Conservation (phyloP, 2,797 vertebrate species). For the Galagoides demidoff region DNA sequence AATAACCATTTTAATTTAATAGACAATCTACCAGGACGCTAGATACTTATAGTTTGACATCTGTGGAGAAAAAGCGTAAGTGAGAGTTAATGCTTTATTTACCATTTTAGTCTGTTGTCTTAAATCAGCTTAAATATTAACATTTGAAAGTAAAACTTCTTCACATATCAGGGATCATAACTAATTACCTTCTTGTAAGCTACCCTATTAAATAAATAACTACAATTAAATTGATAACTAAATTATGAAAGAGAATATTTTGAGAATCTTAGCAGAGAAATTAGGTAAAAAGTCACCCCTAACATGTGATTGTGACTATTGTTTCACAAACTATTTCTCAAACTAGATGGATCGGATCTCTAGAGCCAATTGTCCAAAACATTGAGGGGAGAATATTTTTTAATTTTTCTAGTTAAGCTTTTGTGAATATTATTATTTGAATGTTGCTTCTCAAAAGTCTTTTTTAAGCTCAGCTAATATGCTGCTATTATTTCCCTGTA, state of each 20-base stretch:
- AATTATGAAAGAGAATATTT: background rate
- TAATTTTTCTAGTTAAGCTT: background rate
- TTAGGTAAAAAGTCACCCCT: background rate
- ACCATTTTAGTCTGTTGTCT: background rate
- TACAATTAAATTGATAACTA: background rate
- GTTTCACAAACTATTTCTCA: background rate
- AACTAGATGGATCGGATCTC: background rate
- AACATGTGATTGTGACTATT: background rate
- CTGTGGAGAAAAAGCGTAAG: background rate
- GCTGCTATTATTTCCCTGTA: background rate
- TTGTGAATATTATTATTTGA: background rate
- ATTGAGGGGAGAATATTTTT: background rate
- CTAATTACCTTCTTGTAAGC: background rate
- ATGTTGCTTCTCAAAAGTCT: background rate
- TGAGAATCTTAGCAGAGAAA: background rate
- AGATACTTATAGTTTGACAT: background rate
- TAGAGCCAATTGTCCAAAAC: background rate
- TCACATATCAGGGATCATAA: background rate
- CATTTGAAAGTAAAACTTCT: background rate
- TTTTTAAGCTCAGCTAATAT: background rate
- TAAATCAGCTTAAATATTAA: conserved; percentile 12
- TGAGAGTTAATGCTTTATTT: background rate
- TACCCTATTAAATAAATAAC: background rate
- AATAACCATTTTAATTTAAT: background rate
- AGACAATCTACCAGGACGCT: background rate